These are phyloP conservation scores for Rhipidura dahli DNA, from an alignment of 2,113 vertebrate species.

Conservation along the genomic window DNA sequence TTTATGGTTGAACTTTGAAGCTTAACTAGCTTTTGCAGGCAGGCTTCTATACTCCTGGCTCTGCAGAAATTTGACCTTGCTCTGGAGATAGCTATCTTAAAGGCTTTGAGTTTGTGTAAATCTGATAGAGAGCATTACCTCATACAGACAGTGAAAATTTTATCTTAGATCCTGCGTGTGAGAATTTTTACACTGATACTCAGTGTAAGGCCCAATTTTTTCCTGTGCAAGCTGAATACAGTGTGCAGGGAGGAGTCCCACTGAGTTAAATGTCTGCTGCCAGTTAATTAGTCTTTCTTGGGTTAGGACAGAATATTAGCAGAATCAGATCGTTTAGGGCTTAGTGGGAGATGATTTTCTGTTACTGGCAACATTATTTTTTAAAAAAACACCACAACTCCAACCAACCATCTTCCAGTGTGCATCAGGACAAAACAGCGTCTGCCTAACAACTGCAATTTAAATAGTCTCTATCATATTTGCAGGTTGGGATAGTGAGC, in stretches of 20 bases:
- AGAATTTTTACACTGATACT: background rate
- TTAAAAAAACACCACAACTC: background rate
- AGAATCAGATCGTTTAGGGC: background rate
- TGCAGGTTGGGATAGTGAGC: background rate
- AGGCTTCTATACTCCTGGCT: background rate
- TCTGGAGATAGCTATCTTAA: background rate
- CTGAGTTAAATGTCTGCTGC: background rate
- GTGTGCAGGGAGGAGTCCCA: background rate
- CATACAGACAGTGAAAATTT: background rate
- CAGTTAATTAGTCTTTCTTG: background rate
- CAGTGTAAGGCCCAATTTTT: background rate
- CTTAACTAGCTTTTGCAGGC: background rate
- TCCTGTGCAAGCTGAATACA: background rate
- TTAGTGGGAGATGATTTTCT: background rate
- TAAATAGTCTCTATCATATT: background rate
- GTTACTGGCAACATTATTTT: background rate
- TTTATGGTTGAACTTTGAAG: background rate
- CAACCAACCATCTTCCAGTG: background rate
- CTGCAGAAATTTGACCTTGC: slow-evolving; percentile 40
- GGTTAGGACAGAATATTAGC: background rate
- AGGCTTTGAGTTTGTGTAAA: slow-evolving; percentile 1
- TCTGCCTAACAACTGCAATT: background rate
- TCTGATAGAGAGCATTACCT: background rate
- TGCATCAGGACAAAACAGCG: background rate
- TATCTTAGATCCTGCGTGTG: background rate